phyloP scores from a whole-genome alignment of 2,888 invertebrate species.

The Drosophila stalkeri region DNA sequence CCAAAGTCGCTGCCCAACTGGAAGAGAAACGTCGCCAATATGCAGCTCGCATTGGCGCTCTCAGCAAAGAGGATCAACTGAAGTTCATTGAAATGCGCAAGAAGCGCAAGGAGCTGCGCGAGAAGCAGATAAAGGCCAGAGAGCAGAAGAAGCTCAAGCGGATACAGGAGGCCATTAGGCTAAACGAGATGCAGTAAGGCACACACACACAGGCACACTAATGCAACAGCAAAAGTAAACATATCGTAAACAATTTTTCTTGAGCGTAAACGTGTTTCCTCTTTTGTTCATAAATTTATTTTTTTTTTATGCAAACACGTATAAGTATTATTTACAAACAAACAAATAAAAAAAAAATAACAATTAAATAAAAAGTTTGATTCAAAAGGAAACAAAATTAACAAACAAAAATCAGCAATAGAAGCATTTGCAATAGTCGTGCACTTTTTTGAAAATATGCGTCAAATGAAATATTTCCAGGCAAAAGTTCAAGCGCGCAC shows the following conservation, averaged over 20 bases:
- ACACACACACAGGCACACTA: constrained; percentile 29
- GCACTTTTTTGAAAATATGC: constrained; percentile 58
- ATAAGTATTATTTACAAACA: constrained; percentile 72
- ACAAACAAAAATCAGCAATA: constrained; percentile 20
- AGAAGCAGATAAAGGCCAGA: constrained; percentile 69
- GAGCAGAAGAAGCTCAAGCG: constrained; percentile 69
- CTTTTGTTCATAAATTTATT: constrained; percentile 20
- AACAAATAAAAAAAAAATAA: neutral
- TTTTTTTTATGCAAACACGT: constrained; percentile 51
- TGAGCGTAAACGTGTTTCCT: constrained; percentile 29
- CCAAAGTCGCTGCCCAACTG: constrained; percentile 52
- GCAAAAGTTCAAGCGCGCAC: constrained; percentile 51
- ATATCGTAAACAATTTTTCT: constrained; percentile 43
- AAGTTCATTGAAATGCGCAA: constrained; percentile 81
- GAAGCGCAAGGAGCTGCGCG: constrained; percentile 74
- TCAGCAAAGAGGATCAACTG: constrained; percentile 81
- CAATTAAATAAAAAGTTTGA: constrained; percentile 8
- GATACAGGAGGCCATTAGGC: constrained; percentile 68
- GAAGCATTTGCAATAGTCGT: constrained; percentile 36
- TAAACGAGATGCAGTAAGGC: constrained; percentile 58
- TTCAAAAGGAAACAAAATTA: constrained; percentile 4
- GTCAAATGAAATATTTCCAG: constrained; percentile 49
- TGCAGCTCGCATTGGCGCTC: constrained; percentile 73
- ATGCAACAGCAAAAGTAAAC: constrained; percentile 31
- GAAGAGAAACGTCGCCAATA: constrained; percentile 72